phyloP scores from a whole-genome alignment of 2,888 invertebrate species.

The Mylabris sibirica region DNA sequence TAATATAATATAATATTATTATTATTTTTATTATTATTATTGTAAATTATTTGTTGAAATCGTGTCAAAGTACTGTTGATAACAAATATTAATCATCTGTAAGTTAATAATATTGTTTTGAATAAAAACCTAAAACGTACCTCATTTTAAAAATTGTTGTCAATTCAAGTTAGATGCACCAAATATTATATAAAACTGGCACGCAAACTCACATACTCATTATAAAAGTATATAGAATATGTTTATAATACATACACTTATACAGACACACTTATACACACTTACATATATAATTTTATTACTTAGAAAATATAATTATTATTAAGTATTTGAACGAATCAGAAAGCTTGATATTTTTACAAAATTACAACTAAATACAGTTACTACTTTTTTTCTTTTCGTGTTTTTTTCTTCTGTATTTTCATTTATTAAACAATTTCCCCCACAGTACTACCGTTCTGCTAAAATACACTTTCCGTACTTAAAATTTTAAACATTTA shows the following conservation, averaged over 20 bases:
- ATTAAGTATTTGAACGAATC: neutral
- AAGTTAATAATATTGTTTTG: too few species aligned
- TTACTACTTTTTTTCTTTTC: neutral
- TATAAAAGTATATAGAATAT: neutral
- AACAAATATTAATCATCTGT: too few species aligned
- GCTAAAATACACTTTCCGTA: neutral
- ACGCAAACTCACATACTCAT: neutral
- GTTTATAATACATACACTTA: neutral
- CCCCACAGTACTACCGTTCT: neutral
- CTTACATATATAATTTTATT: neutral
- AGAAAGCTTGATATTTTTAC: constrained; percentile 8
- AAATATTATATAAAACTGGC: neutral
- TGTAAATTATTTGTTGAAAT: too few species aligned
- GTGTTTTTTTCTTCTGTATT: too few species aligned
- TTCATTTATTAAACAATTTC: neutral
- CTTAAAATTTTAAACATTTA: neutral
- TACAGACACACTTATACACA: neutral
- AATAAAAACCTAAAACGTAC: neutral
- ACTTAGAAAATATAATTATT: neutral
- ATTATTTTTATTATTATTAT: too few species aligned
- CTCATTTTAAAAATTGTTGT: neutral
- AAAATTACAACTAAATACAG: neutral
- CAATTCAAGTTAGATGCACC: neutral
- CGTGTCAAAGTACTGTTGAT: too few species aligned
- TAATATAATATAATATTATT: too few species aligned